A percentile compares a stretch with the other conserved stretches of the same genome.
Evolutionary conservation across 2,113 vertebrate species (phyloP).

Genomic region (Elachura formosa): DNA sequence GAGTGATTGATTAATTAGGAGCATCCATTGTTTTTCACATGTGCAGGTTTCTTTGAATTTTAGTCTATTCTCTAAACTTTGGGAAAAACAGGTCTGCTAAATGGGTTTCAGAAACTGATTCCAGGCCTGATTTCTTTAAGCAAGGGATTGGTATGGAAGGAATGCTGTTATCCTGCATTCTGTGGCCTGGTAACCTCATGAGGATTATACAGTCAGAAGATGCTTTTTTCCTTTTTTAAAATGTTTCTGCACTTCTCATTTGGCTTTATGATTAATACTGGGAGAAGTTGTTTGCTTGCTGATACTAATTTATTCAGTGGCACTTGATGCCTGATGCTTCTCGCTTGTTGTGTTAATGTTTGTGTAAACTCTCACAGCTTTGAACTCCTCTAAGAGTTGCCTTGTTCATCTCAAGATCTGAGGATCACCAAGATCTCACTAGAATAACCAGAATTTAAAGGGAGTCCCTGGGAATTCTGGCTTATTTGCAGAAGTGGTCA

Average conservation of each 20-base stretch:
- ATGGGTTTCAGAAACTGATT: conserved; percentile 55
- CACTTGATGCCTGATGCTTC: not conserved
- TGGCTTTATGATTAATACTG: not conserved
- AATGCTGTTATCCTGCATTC: conserved; percentile 71
- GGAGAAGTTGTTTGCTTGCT: not conserved
- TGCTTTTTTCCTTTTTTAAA: not conserved
- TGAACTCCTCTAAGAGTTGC: not conserved
- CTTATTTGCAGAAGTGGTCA: not conserved
- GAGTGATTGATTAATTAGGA: conserved; percentile 21
- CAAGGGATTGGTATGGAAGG: conserved; percentile 72
- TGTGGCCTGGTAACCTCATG: conserved; percentile 55
- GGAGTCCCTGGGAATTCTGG: not conserved
- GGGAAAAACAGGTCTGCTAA: conserved; percentile 52
- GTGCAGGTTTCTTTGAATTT: conserved; percentile 9
- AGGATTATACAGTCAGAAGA: conserved; percentile 34
- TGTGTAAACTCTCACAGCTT: not conserved
- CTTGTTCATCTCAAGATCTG: not conserved
- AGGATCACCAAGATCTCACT: not conserved
- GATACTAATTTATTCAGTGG: not conserved
- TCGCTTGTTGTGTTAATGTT: not conserved
- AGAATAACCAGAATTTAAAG: not conserved
- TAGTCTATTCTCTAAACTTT: not conserved
- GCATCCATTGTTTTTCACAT: not conserved
- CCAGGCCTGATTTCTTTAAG: conserved; percentile 52
- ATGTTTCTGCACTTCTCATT: not conserved